A percentile compares a stretch with the other conserved stretches of the same genome.
These are phyloP conservation scores for Okapia johnstoni DNA, from an alignment of 2,113 vertebrate genomes.

Conservation along the genomic window DNA sequence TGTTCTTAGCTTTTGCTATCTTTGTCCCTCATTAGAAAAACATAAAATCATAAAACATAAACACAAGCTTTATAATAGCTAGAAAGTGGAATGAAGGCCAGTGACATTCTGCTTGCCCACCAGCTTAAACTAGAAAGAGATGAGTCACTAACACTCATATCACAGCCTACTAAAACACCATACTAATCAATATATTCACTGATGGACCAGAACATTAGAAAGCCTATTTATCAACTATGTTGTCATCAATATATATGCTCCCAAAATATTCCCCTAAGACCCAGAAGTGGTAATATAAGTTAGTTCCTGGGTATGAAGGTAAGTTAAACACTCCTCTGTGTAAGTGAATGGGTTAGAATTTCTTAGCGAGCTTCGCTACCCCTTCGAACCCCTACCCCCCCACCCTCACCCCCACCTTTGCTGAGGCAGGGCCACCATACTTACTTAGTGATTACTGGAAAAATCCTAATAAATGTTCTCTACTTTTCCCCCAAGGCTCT, in stretches of 20 bases:
- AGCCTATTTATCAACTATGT: not conserved
- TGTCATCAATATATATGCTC: not conserved
- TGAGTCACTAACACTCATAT: not conserved
- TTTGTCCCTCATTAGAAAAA: not conserved
- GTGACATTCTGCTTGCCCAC: not conserved
- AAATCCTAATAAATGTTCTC: slow-evolving; percentile 4
- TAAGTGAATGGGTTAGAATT: not conserved
- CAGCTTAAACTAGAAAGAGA: not conserved
- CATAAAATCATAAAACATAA: slow-evolving; percentile 15
- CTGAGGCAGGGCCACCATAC: not conserved
- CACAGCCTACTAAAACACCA: not conserved
- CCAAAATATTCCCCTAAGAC: not conserved
- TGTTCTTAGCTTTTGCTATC: not conserved
- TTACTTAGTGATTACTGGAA: not conserved
- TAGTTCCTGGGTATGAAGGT: not conserved
- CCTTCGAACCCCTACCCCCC: not conserved
- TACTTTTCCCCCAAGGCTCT: not conserved
- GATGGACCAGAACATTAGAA: not conserved
- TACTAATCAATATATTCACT: not conserved
- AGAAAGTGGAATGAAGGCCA: not conserved
- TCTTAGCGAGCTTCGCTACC: not conserved
- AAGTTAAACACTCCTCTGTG: not conserved
- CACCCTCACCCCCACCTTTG: not conserved
- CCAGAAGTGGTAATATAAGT: not conserved
- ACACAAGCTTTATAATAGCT: not conserved